Evolutionary conservation across 2,888 invertebrate genomes (phyloP).

Genomic region (Timandra comae): DNA sequence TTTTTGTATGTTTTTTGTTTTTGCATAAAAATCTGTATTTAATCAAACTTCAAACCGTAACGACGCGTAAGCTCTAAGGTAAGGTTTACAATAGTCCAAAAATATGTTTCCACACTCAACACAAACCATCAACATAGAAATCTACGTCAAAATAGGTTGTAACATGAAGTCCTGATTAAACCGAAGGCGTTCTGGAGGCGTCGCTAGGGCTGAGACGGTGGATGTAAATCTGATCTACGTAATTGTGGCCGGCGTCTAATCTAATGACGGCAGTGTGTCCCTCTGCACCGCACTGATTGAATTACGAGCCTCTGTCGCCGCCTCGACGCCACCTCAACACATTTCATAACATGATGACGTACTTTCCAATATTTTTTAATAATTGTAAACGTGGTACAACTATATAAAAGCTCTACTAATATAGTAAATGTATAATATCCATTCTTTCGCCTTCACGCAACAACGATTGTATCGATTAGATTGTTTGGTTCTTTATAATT

Average conservation of each 20-base stretch:
- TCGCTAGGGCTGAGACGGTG: constrained; percentile 24
- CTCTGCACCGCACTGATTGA: constrained; percentile 64
- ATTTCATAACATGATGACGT: too few relatives aligned
- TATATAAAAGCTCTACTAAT: too few relatives aligned
- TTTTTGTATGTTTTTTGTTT: not conserved
- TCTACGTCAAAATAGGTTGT: too few relatives aligned
- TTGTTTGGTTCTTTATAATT: not conserved
- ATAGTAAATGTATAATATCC: too few relatives aligned
- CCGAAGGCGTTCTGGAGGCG: constrained; percentile 3
- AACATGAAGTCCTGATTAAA: constrained; percentile 2
- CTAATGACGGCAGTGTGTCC: constrained; percentile 64
- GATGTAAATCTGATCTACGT: constrained; percentile 72
- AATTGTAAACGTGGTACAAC: too few relatives aligned
- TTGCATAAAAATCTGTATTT: not conserved
- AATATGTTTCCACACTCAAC: too few relatives aligned
- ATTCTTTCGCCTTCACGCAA: not conserved
- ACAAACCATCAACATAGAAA: too few relatives aligned
- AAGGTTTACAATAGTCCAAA: too few relatives aligned
- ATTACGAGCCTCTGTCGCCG: constrained; percentile 46
- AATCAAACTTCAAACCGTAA: not conserved
- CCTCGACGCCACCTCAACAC: constrained; percentile 18
- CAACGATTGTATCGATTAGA: not conserved
- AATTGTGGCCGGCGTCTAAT: constrained; percentile 73
- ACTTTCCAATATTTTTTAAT: too few relatives aligned
- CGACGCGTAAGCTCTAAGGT: too few relatives aligned